These are phyloP conservation scores for Sparidentex hasta DNA, from an alignment of 2,797 vertebrate species.

Conservation along the genomic window DNA sequence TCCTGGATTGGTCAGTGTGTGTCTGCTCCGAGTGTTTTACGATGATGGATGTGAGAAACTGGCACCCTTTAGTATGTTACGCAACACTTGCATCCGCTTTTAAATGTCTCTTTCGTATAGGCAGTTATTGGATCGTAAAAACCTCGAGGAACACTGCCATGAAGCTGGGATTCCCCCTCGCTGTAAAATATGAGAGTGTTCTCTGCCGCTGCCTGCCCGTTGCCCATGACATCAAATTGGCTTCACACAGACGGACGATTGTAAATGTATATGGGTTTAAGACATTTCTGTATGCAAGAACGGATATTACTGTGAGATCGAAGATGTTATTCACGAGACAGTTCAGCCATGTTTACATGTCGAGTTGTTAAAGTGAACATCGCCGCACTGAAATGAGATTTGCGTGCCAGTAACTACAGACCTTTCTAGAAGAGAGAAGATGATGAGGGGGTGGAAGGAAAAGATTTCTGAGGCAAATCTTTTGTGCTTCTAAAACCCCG, in stretches of 20 bases:
- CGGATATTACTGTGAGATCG: not conserved
- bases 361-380: not conserved
- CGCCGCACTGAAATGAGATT: not conserved
- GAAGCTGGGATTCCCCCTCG: conserved; percentile 18
- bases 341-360: conserved; percentile 2
- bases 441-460: not conserved
- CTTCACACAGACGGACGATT: conserved; percentile 11
- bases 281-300: not conserved
- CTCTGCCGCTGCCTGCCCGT: not conserved
- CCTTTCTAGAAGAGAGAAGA: not conserved
- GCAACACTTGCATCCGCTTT: conserved; percentile 27
- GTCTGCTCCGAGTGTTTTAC: conserved; percentile 20
- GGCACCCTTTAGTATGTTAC: not conserved
- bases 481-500: no score
- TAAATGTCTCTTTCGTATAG: conserved; percentile 23
- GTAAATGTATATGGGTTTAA: conserved; percentile 1
- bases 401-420: not conserved
- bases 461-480: not conserved
- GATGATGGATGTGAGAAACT: conserved; percentile 20
- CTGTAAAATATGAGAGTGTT: conserved; percentile 2
- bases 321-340: not conserved
- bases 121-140: conserved; percentile 39
- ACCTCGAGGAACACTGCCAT: not conserved
- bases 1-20: conserved; percentile 11
- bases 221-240: conserved; percentile 9